These are phyloP conservation scores for Phenacoccus solenopsis DNA, from an alignment of 1,140 invertebrate genomes.

Conservation along the genomic window DNA sequence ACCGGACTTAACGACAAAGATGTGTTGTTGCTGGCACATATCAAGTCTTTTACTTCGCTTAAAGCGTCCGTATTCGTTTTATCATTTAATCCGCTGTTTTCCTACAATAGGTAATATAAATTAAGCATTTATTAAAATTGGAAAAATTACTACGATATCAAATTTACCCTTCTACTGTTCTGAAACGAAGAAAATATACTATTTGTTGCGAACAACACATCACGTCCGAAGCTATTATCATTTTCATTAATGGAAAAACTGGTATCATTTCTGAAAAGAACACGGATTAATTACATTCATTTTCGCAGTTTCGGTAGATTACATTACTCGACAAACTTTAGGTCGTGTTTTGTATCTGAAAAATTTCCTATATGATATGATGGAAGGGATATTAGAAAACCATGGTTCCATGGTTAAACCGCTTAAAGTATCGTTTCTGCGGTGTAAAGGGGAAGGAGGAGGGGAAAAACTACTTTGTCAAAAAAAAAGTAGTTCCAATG, in stretches of 20 bases:
- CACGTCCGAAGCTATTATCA: background rate
- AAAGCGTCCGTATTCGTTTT: background rate
- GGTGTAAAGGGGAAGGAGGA: background rate
- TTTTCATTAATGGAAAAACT: background rate
- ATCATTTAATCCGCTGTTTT: background rate
- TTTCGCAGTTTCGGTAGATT: background rate
- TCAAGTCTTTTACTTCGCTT: background rate
- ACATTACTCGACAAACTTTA: background rate
- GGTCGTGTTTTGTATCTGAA: too few relatives aligned
- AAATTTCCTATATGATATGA: too few relatives aligned
- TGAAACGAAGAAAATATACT: background rate
- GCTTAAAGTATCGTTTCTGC: background rate
- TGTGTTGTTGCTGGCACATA: background rate
- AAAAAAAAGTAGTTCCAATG: too few relatives aligned
- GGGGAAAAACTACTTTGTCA: too few relatives aligned
- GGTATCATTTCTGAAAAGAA: background rate
- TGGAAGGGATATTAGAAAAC: too few relatives aligned
- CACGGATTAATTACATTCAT: too few relatives aligned
- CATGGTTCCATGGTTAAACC: too few relatives aligned
- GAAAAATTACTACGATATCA: background rate
- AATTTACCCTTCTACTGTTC: constrained; percentile 1
- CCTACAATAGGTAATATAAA: background rate
- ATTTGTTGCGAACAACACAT: background rate
- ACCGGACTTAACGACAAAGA: background rate
- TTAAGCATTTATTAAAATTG: background rate